These are phyloP conservation scores for Malacoraja senta DNA, from an alignment of 2,797 vertebrate genomes.

Conservation along the genomic window DNA sequence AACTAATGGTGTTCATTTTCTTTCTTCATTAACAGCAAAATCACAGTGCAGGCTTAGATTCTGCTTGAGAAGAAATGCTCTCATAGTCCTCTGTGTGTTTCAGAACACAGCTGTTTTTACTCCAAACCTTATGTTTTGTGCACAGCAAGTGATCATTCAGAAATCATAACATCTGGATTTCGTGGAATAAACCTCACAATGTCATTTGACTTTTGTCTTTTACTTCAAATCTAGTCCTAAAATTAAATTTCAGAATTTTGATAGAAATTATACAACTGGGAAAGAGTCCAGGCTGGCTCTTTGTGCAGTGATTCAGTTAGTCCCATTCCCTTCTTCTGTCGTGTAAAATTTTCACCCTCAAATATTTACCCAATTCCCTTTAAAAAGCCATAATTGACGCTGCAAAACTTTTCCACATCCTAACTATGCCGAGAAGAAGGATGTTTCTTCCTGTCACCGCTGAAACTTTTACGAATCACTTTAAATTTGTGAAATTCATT, in stretches of 20 bases:
- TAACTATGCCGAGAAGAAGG: no score
- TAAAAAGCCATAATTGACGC: no score
- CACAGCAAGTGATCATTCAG: neutral
- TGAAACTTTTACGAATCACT: no score
- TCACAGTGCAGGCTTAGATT: neutral
- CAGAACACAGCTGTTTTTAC: neutral
- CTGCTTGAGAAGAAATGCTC: neutral
- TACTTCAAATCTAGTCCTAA: neutral
- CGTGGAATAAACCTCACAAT: neutral
- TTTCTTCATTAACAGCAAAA: neutral
- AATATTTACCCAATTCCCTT: no score
- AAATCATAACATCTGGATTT: neutral
- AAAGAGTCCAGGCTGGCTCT: no score
- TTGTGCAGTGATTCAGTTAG: no score
- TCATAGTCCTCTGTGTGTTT: neutral
- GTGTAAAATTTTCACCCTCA: no score
- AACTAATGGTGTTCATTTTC: neutral
- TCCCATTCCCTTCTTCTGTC: no score
- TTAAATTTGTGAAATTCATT: neutral
- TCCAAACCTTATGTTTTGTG: neutral
- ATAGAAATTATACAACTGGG: no score
- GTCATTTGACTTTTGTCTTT: neutral
- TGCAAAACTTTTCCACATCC: no score
- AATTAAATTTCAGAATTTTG: neutral
- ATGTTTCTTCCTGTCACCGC: no score